These are phyloP conservation scores for Riptortus pedestris DNA, from an alignment of 1,140 invertebrate species.

Conservation along the genomic window DNA sequence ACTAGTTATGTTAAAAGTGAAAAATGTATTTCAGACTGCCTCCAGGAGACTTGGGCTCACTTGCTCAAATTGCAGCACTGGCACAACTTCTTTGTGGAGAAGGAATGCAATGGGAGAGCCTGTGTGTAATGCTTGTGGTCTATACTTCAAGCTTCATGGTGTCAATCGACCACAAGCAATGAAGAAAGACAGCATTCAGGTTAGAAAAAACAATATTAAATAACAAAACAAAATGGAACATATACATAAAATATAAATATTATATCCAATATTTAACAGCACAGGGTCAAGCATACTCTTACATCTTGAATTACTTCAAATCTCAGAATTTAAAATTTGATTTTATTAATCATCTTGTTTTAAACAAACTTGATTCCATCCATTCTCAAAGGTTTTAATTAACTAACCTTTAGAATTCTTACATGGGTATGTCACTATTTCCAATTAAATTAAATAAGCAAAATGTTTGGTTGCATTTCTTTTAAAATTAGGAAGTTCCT, in stretches of 20 bases:
- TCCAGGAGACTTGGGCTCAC: conserved; percentile 66
- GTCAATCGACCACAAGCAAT: conserved; percentile 79
- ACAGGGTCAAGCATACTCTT: background rate
- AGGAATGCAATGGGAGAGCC: conserved; percentile 76
- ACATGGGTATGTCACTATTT: no score
- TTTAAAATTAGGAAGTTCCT: no score
- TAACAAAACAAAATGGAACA: background rate
- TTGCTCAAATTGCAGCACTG: conserved; percentile 85
- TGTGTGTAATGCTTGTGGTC: conserved; percentile 88
- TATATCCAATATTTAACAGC: background rate
- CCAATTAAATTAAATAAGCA: no score
- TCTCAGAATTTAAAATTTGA: background rate
- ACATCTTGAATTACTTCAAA: background rate
- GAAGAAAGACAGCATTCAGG: conserved; percentile 90
- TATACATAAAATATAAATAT: background rate
- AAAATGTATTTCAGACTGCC: conserved; percentile 53
- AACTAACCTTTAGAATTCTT: no score
- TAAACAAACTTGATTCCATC: no score
- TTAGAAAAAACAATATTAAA: conserved; percentile 12
- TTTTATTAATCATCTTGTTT: no score
- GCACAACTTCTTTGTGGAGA: conserved; percentile 79
- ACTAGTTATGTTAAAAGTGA: no score
- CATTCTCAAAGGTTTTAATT: no score
- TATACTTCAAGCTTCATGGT: conserved; percentile 85
- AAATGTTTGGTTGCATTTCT: no score